Evolutionary conservation across 2,797 vertebrate genomes (phyloP), one percentile per base, ranked within the genome.

Genomic region (Phaenicophaeus curvirostris): DNA sequence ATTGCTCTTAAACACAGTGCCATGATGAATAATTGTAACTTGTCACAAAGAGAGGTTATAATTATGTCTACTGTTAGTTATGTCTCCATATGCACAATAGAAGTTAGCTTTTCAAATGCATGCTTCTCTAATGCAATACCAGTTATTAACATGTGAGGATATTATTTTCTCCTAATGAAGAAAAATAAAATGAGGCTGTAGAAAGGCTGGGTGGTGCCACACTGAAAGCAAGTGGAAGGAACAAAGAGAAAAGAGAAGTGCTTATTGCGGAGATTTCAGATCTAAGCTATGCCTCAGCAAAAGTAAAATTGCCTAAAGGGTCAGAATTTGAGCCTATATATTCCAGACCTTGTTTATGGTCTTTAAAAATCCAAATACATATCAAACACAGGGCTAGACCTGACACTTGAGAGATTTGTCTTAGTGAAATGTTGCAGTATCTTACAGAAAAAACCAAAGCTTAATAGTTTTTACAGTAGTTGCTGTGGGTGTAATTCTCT

Each of bases 41-140:
- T 95, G 90, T 96, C 94, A 92, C 37, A 58, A 75, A 86, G 69
- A 95, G 94, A 94, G 62, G 53, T 87, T 96, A 77, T 95, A 95
- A 97, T 97, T 96, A 90, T 84, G 76, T 87, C 94, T 96, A 25
- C 77, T 71, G 37, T 94, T 91, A 95, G 83, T 89, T 95, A 86
- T 46, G 74, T 90, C 92, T 94, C 61, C 20, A 6, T 48, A 35
- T 74, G 68, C 83, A 87, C 85, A 95, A 58, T 48, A 72, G 72
- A 95, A 94, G 87, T 89, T 94, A 93, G 67, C 21, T 91, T 96
- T 96, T 90, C 94, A 89, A 91, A 89, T 91, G 28, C 24, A 35
- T 93, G 95, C 48, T 87, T 91, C 80, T 92, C 63, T 89, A 69
- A 66, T 84, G 66, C 69, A 87, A 94, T 78, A 95, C 54, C 27